Base-by-base conservation (phyloP, 2,797 vertebrate genomes). In the Chromobotia macracanthus region DNA sequence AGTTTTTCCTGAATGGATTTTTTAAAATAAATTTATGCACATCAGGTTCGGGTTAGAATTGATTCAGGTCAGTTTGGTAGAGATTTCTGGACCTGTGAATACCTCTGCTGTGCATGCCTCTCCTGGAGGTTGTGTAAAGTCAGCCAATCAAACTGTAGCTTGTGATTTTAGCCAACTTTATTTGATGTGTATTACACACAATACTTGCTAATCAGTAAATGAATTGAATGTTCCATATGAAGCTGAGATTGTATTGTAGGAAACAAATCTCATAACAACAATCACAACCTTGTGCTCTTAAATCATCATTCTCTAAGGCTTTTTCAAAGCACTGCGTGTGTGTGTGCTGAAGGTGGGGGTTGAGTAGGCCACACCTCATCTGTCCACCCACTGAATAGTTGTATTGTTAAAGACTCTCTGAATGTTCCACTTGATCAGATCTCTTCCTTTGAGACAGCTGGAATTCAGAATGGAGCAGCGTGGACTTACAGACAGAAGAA, bases 351-450 rank as follows among this genome's bases (percentile, higher is more conserved):
- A 76, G 79, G 64, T 56, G 23, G 31, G 23, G 28, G 44, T 53
- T 48, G 41, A 75, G 50, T 58, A 44, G 65, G 51, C 65, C 51
- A 70, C 77, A 53, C 77, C 63, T 38, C 12, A 11, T 50, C 35
- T 61, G 23, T 72, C 72, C 82, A 16, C 10, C 87, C 86, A 91
- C 85, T 92, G 90, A 93, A 91, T 84, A 84, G 88, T 75, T 84
- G 88, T 91, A 91, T 90, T 91, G 92, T 93, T 92, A 93, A 91
- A 89, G 85, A 92, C 86, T 89, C 91, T 91, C 90, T 0, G 90
- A 90, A 89, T 93, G 94, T 94, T 92, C 91, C 89, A 93, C 93
- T 91, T 91, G 93, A 85, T 77, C 61, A 44, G 64, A 95, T 94
- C 90, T 90, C 91, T 79, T 73, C 80, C 64, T 70, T 51, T 69